Evolutionary conservation across 2,113 vertebrate species (phyloP).

Genomic region (Equus quagga): DNA sequence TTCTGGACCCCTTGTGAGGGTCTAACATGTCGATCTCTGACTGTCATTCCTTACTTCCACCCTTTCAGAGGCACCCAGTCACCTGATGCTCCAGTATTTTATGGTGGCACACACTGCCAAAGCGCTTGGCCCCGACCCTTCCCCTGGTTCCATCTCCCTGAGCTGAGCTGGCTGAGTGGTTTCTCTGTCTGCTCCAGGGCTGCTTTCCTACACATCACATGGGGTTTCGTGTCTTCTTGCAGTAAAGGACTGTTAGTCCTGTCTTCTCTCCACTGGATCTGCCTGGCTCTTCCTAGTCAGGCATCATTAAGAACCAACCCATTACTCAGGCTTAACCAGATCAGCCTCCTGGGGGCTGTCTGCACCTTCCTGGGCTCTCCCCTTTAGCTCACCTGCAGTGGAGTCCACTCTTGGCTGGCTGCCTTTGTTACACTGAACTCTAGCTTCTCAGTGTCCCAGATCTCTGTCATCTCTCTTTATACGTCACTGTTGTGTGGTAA

Average conservation of each 20-base stretch:
- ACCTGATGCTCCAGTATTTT: not conserved
- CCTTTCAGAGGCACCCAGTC: no score
- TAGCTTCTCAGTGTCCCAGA: not conserved
- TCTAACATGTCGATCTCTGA: not conserved
- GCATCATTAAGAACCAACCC: not conserved
- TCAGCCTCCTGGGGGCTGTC: not conserved
- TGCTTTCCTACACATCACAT: no score
- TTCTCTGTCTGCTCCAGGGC: no score
- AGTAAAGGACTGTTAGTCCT: not conserved
- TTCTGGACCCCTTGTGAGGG: not conserved
- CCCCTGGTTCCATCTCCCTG: not conserved
- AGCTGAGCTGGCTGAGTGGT: not conserved
- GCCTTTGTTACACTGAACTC: not conserved
- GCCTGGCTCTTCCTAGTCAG: not conserved
- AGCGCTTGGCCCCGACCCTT: not conserved
- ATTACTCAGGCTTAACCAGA: not conserved
- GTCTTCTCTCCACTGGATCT: not conserved
- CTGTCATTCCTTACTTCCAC: not conserved
- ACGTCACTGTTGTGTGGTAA: no score
- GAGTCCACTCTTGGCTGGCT: not conserved
- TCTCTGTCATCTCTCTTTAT: not conserved
- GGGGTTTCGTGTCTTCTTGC: not conserved
- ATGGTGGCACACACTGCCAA: no score
- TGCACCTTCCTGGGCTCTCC: not conserved
- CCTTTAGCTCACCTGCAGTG: accelerated